These are phyloP conservation scores for Melipona beecheii DNA, from an alignment of 2,888 invertebrate species.

Conservation along the genomic window DNA sequence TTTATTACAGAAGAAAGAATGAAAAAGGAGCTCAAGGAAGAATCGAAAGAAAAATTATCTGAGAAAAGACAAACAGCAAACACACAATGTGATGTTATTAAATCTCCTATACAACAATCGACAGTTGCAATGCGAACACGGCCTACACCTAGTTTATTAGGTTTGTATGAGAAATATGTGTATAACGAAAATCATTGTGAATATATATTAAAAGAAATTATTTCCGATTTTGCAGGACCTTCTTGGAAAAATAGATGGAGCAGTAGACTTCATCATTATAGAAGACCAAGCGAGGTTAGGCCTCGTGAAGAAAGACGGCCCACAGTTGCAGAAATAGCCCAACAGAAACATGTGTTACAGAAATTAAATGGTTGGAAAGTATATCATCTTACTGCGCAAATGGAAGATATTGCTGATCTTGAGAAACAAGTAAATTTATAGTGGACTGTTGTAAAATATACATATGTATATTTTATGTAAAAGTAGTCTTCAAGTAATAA, in stretches of 20 bases:
- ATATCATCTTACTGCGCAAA: slow-evolving; percentile 95
- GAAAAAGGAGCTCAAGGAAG: slow-evolving; percentile 83
- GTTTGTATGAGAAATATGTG: slow-evolving; percentile 57
- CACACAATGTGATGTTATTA: slow-evolving; percentile 72
- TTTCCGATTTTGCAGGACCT: slow-evolving; percentile 63
- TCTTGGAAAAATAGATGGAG: slow-evolving; percentile 80
- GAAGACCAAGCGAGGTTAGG: slow-evolving; percentile 90
- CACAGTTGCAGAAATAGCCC: slow-evolving; percentile 94
- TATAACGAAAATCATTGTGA: background rate
- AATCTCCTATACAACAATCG: slow-evolving; percentile 67
- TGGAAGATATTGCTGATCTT: slow-evolving; percentile 92
- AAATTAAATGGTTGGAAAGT: slow-evolving; percentile 98
- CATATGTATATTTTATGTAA: background rate
- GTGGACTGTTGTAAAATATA: background rate
- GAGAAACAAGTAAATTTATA: slow-evolving; percentile 78
- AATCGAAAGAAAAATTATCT: slow-evolving; percentile 82
- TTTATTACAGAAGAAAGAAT: slow-evolving; percentile 86
- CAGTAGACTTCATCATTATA: slow-evolving; percentile 80
- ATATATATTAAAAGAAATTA: background rate
- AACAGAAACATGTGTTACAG: slow-evolving; percentile 93
- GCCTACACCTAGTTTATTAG: slow-evolving; percentile 79
- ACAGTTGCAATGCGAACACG: slow-evolving; percentile 73
- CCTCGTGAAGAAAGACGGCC: slow-evolving; percentile 94
- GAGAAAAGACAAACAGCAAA: slow-evolving; percentile 74
- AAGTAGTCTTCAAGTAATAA: background rate